These are phyloP conservation scores for Lathamus discolor DNA, from an alignment of 2,113 vertebrate genomes.

Conservation along the genomic window DNA sequence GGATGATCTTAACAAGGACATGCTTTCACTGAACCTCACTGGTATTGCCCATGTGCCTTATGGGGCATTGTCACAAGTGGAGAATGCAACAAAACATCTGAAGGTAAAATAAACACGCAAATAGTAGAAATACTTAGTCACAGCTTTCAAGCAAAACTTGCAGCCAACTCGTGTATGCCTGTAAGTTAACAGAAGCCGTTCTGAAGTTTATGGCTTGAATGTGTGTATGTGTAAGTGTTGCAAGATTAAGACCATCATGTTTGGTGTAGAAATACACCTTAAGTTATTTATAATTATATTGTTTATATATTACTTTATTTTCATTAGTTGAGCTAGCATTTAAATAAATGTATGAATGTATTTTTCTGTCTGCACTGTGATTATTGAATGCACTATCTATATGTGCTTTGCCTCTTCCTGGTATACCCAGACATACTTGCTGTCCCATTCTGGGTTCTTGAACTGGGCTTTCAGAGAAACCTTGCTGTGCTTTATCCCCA, in stretches of 20 bases:
- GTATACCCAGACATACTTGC: neutral
- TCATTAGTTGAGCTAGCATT: neutral
- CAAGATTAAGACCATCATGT: neutral
- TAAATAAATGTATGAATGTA: neutral
- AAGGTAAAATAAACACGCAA: slow-evolving; percentile 67
- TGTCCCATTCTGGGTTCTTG: neutral
- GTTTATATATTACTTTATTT: neutral
- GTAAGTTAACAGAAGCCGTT: neutral
- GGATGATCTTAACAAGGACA: slow-evolving; percentile 56
- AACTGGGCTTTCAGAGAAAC: neutral
- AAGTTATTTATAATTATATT: neutral
- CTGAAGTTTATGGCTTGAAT: neutral
- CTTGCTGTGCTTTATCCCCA: neutral
- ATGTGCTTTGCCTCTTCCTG: neutral
- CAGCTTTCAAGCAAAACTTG: neutral
- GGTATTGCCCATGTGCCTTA: slow-evolving; percentile 69
- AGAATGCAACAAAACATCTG: slow-evolving; percentile 78
- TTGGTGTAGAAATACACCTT: neutral
- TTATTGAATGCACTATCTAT: neutral
- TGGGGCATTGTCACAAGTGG: slow-evolving; percentile 75
- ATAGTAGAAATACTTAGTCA: neutral
- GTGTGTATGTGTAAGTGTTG: neutral
- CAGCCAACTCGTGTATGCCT: neutral
- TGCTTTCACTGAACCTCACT: slow-evolving; percentile 82
- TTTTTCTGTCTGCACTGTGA: neutral